These are phyloP conservation scores for Macropis europaea DNA, from an alignment of 2,888 invertebrate genomes.

Conservation along the genomic window DNA sequence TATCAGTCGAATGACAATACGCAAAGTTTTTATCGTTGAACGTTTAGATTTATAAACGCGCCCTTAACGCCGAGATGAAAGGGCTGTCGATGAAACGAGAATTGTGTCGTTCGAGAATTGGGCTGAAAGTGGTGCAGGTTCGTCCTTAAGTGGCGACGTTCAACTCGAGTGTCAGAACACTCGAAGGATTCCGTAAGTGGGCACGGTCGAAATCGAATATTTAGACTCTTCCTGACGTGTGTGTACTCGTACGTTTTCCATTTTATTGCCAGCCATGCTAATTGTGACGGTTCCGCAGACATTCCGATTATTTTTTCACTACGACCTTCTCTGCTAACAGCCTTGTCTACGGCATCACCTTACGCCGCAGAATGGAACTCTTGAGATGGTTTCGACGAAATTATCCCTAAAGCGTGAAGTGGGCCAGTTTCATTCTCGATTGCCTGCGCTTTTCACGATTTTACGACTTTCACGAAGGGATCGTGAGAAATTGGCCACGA, in stretches of 20 bases:
- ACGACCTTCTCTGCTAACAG: conserved; percentile 13
- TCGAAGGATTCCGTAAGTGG: conserved; percentile 34
- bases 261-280: conserved; percentile 56
- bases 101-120: not conserved
- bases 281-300: conserved; percentile 36
- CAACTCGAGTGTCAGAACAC: conserved; percentile 11
- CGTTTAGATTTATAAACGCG: not conserved
- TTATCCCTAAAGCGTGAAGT: not conserved
- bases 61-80: not conserved
- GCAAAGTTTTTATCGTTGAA: no score
- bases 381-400: conserved; percentile 4
- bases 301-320: conserved; percentile 47
- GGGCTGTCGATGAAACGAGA: not conserved
- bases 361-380: not conserved
- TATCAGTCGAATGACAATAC: no score
- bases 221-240: conserved; percentile 35
- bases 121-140: not conserved
- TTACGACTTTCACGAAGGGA: conserved; percentile 8
- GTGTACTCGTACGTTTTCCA: conserved; percentile 49
- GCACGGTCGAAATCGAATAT: conserved; percentile 27
- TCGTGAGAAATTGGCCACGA: not conserved
- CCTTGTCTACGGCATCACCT: conserved; percentile 34
- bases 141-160: conserved; percentile 16
- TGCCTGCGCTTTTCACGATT: not conserved
- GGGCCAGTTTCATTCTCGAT: not conserved